Conservation (phyloP, 2,888 invertebrate species). For the Polymixis lichenea region DNA sequence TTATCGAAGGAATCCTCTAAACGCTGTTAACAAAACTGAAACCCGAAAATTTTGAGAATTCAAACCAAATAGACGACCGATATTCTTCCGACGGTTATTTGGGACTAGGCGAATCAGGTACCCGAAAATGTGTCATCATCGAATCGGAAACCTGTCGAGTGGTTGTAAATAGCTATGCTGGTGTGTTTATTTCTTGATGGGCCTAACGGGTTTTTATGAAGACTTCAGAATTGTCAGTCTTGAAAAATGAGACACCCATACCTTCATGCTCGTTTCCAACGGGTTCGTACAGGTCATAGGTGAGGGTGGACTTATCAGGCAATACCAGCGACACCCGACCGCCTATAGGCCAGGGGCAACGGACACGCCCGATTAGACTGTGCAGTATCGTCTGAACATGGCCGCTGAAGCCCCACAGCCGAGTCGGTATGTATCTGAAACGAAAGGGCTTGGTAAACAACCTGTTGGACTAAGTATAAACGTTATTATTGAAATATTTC, state of each 20-base stretch:
- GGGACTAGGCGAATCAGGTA: too few species aligned
- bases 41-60: too few species aligned
- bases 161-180: too few species aligned
- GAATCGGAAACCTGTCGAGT: too few species aligned
- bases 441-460: conserved; percentile 33
- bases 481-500: conserved; percentile 7
- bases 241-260: conserved; percentile 71
- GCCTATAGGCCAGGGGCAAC: conserved; percentile 97
- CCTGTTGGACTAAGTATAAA: conserved; percentile 22
- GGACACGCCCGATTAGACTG: conserved; percentile 96
- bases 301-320: conserved; percentile 96
- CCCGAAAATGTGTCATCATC: too few species aligned
- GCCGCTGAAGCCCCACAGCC: conserved; percentile 98
- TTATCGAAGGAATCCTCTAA: too few species aligned
- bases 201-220: not conserved
- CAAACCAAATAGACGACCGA: too few species aligned
- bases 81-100: too few species aligned
- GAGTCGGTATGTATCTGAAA: conserved; percentile 96
- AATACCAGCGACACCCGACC: conserved; percentile 94
- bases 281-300: conserved; percentile 97
- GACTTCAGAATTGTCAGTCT: not conserved
- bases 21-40: too few species aligned
- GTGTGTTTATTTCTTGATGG: not conserved
- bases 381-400: conserved; percentile 98
- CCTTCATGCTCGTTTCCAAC: conserved; percentile 93